phyloP scores from a whole-genome alignment of 2,888 invertebrate species.

The Ellobium chinense region DNA sequence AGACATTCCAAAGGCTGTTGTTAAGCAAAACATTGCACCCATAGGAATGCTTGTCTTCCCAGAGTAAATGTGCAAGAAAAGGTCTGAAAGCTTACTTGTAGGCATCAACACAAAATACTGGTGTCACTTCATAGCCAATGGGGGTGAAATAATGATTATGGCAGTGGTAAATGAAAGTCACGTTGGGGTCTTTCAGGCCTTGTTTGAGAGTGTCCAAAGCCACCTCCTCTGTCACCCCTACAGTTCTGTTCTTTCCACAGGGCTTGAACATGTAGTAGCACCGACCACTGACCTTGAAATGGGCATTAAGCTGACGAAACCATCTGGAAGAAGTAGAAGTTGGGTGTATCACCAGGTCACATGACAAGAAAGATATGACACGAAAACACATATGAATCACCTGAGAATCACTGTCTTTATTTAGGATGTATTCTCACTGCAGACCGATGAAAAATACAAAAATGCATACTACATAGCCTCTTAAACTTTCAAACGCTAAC shows the following conservation, averaged over 20 bases:
- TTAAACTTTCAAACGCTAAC: no score
- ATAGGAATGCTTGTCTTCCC: no score
- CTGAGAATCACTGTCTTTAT: no score
- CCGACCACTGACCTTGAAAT: conserved; percentile 71
- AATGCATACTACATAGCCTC: no score
- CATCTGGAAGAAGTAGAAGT: conserved; percentile 63
- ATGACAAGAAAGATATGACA: no score
- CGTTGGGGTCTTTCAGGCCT: conserved; percentile 67
- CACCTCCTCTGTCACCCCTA: conserved; percentile 62
- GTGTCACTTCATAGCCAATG: conserved; percentile 75
- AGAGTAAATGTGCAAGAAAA: no score
- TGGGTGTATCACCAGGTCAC: no score
- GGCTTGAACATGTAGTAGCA: conserved; percentile 74
- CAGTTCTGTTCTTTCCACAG: conserved; percentile 71
- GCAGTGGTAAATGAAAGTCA: conserved; percentile 75
- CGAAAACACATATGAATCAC: no score
- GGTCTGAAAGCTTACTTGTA: conserved; percentile 72
- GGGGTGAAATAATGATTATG: conserved; percentile 77
- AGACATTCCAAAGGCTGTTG: background rate
- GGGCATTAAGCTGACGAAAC: conserved; percentile 71
- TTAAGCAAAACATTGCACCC: no score
- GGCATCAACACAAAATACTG: conserved; percentile 65
- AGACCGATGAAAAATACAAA: no score
- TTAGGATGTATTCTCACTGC: no score
- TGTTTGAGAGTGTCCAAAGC: conserved; percentile 67